Conservation (phyloP, 2,888 invertebrate species). For the Epicampocera succincta region DNA sequence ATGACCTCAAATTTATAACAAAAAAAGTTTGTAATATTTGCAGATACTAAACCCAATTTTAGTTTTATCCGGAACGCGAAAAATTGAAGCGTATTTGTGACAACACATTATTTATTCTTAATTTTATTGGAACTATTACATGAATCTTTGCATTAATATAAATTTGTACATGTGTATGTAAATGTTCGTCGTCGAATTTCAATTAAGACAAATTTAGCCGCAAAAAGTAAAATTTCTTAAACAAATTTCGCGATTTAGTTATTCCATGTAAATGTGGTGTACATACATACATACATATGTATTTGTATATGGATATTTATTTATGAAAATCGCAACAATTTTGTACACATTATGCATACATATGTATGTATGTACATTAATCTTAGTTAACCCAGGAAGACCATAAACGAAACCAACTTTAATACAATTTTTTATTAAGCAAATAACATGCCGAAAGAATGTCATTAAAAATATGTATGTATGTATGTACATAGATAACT, state of each 20-base stretch:
- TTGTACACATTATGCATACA: not conserved
- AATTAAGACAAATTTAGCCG: not conserved
- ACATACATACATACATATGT: too few relatives aligned
- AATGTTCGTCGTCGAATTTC: not conserved
- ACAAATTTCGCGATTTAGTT: not conserved
- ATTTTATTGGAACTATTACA: not conserved
- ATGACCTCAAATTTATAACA: conserved; percentile 23
- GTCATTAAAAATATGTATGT: not conserved
- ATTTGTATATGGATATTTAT: not conserved
- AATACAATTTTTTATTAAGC: not conserved
- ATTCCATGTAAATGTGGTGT: too few relatives aligned
- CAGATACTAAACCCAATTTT: conserved; percentile 34
- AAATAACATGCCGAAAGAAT: not conserved
- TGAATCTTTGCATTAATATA: not conserved
- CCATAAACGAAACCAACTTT: too few relatives aligned
- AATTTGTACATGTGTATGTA: too few relatives aligned
- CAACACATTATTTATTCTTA: not conserved
- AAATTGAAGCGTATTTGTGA: conserved; percentile 27
- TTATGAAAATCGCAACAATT: too few relatives aligned
- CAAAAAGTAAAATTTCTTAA: not conserved
- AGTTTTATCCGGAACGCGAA: conserved; percentile 50
- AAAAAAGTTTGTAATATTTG: conserved; percentile 28
- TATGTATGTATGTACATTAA: not conserved
- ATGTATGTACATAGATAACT: too few relatives aligned
- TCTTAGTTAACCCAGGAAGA: not conserved